Percentiles rank a stretch among this genome's conserved stretches.
Conservation (phyloP, 2,888 invertebrate genomes). For the Vandiemenella viatica region DNA sequence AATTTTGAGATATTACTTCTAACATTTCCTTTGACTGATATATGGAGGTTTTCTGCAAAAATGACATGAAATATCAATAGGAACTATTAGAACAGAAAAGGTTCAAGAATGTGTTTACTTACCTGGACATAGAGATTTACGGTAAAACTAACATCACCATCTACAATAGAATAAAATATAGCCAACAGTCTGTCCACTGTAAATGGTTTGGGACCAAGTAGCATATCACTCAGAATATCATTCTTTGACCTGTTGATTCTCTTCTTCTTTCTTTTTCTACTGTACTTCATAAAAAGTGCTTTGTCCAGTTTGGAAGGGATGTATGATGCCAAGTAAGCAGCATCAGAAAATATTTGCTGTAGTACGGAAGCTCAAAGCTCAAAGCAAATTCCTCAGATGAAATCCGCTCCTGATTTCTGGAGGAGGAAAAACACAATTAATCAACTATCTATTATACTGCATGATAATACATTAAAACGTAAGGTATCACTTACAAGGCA, state of each 20-base stretch:
- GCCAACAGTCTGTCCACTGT: slow-evolving; percentile 67
- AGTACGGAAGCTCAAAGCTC: slow-evolving; percentile 59
- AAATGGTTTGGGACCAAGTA: slow-evolving; percentile 69
- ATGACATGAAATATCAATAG: background rate
- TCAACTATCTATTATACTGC: too few relatives aligned
- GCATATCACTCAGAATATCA: slow-evolving; percentile 34
- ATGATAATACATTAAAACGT: too few relatives aligned
- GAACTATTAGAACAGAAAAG: too few relatives aligned
- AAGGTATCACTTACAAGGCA: too few relatives aligned
- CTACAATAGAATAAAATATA: slow-evolving; percentile 78
- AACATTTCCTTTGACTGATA: too few relatives aligned
- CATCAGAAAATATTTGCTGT: slow-evolving; percentile 81
- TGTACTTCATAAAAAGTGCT: slow-evolving; percentile 66
- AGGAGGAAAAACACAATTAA: too few relatives aligned
- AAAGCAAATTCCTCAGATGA: too few relatives aligned
- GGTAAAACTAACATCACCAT: slow-evolving; percentile 69
- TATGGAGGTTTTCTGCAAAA: too few relatives aligned
- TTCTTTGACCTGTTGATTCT: slow-evolving; percentile 2
- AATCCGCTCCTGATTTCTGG: too few relatives aligned
- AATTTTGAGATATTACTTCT: too few relatives aligned
- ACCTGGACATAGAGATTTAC: slow-evolving; percentile 72
- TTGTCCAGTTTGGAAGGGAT: slow-evolving; percentile 82
- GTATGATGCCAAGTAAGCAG: slow-evolving; percentile 83
- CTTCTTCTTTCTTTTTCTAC: slow-evolving; percentile 37
- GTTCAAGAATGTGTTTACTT: too few relatives aligned